phyloP scores from a whole-genome alignment of 2,888 invertebrate genomes.

The Euplagia quadripunctaria region DNA sequence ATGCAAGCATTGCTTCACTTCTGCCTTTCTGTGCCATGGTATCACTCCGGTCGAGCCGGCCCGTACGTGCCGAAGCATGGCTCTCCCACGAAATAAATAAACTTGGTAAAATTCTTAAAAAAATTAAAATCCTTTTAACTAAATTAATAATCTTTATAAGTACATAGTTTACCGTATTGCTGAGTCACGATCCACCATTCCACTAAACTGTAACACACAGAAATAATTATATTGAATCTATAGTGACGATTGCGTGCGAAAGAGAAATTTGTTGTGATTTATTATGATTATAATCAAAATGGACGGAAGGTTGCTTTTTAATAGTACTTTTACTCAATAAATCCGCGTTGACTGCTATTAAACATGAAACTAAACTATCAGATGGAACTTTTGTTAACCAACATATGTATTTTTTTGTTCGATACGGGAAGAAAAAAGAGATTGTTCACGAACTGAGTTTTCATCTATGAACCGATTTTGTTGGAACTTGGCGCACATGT shows the following conservation, averaged over 20 bases:
- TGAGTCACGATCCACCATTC: neutral
- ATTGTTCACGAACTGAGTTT: too few species aligned
- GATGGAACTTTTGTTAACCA: neutral
- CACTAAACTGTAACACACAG: conserved; percentile 5
- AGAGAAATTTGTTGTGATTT: conserved; percentile 47
- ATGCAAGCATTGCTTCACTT: too few species aligned
- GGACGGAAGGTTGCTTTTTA: conserved; percentile 39
- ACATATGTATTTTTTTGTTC: too few species aligned
- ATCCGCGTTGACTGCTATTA: conserved; percentile 16
- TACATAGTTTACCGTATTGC: neutral
- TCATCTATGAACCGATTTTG: too few species aligned
- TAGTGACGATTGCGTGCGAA: conserved; percentile 45
- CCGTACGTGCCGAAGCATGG: too few species aligned
- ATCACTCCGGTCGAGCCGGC: too few species aligned
- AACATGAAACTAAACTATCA: conserved; percentile 14
- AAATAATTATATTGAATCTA: conserved; percentile 20
- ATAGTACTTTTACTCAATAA: conserved; percentile 36
- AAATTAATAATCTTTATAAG: neutral
- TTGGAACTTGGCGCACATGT: too few species aligned
- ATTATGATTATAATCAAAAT: conserved; percentile 43
- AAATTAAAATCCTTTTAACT: too few species aligned
- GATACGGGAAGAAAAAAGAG: too few species aligned
- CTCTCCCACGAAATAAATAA: too few species aligned
- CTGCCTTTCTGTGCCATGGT: too few species aligned
- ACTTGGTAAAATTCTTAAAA: too few species aligned